Base-by-base conservation (phyloP, 2,797 vertebrate species). In the Nyctibius grandis region DNA sequence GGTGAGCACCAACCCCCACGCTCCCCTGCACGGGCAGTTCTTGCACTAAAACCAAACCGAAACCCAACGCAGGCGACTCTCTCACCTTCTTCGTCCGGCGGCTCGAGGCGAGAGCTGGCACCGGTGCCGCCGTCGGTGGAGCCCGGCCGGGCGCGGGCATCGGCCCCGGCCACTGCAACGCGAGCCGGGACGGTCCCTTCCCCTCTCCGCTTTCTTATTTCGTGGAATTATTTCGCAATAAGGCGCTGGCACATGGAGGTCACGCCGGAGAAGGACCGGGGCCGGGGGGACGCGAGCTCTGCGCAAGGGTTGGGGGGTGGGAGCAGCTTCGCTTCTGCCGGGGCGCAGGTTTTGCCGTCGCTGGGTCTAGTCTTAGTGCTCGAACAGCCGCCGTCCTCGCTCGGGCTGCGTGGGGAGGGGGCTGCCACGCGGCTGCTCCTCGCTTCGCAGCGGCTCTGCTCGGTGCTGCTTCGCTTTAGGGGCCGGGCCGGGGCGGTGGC, bases 41-140 rank as follows among this genome's bases (percentile, higher is more conserved):
- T 96, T 97, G 96, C 96, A 97, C 95, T 97, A 94, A 91, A 83
- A 44, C 44, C 50, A 2, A 84, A 77, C 26, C 69, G 40, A 78
- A 56, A 18, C 69, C 48, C 83, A 31, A 64, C 5, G 29, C 15
- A 8, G 53, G 57, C 7, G 53, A 45, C 80, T 91, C 70, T 22
- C 40, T 59, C 50, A 92, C 47, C 18, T 74, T 81, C 79, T 90
- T 69, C 74, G 3, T 11, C 44, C 1, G 23, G 33, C 2, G 13
- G 91, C 76, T 85, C 15, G 5, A 69, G 38, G 63, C 36, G 6
- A 50, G 56, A 40, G 36, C 53, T n/a, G 63, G 56, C 72, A 75
- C 74, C 57, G 44, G 47, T 25, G 65, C 75, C 23, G 6, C 26
- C 17, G 34, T 13, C 9, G 11, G 56, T 47, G 45, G 76, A 44